Conservation (phyloP, 2,888 invertebrate species). For the Microplitis deprimator region DNA sequence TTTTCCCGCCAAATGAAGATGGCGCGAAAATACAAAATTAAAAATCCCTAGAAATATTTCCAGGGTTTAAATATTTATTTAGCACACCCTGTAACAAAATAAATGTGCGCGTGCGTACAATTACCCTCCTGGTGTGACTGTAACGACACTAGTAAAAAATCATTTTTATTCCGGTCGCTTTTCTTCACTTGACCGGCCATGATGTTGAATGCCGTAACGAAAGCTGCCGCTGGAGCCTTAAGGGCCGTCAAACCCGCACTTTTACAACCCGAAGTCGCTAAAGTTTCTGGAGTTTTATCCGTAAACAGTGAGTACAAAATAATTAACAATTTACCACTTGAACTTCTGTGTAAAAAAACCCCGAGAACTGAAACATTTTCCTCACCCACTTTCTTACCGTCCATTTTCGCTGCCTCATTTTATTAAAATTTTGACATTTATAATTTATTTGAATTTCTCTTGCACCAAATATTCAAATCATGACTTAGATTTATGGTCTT, state of each 20-base stretch:
- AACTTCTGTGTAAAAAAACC: background rate
- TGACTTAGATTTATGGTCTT: too few relatives aligned
- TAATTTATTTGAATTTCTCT: background rate
- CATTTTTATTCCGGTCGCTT: constrained; percentile 55
- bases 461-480: too few relatives aligned
- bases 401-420: background rate
- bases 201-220: constrained; percentile 76
- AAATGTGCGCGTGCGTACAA: background rate
- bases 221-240: constrained; percentile 74
- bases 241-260: constrained; percentile 74
- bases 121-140: background rate
- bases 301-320: constrained; percentile 72
- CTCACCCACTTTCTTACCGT: background rate
- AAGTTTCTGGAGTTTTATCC: constrained; percentile 72
- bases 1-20: too few relatives aligned
- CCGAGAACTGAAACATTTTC: background rate
- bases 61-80: too few relatives aligned
- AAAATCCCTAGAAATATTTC: too few relatives aligned
- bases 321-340: background rate
- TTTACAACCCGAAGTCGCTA: constrained; percentile 72
- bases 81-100: background rate
- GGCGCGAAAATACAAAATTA: too few relatives aligned
- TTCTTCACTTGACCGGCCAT: constrained; percentile 69
- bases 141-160: constrained; percentile 1
- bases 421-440: background rate